Evolutionary conservation across 35 echinoderm and acorn worm genomes (phyloP).

Genomic region (Hemicentrotus pulcherrimus): DNA sequence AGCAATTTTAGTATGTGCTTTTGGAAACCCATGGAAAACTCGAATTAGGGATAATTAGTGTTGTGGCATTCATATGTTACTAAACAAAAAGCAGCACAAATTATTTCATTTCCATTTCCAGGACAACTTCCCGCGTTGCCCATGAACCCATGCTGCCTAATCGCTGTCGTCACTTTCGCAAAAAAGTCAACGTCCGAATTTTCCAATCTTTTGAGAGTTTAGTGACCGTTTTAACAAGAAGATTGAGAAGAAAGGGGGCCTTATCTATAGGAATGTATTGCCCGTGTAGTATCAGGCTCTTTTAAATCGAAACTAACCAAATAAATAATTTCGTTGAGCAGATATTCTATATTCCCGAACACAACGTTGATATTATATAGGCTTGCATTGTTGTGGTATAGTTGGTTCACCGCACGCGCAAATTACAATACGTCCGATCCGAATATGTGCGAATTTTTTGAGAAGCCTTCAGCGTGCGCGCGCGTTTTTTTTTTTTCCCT

Average conservation of each 20-base stretch:
- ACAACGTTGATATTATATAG: not conserved
- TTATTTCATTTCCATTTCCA: conserved; percentile 43
- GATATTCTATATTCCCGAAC: not conserved
- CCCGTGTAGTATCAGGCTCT: not conserved
- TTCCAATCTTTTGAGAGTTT: not conserved
- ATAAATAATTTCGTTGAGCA: not conserved
- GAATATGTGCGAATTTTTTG: not conserved
- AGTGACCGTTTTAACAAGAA: not conserved
- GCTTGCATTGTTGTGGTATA: not conserved
- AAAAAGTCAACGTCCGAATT: not conserved
- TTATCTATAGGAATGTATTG: not conserved
- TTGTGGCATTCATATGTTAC: not conserved
- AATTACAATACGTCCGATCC: not conserved
- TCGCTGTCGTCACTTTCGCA: not conserved
- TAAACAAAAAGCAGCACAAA: not conserved
- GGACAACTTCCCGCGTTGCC: conserved; percentile 26
- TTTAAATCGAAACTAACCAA: not conserved
- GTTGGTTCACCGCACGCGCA: not conserved
- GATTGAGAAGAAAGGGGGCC: not conserved
- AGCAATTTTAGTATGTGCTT: not conserved
- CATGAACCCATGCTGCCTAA: not conserved
- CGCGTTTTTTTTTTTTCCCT: too few relatives aligned
- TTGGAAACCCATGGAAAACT: not conserved
- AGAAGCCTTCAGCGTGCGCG: not conserved
- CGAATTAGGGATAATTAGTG: not conserved